phyloP scores from a whole-genome alignment of 2,113 vertebrate genomes.

The Epinephelus fuscoguttatus region DNA sequence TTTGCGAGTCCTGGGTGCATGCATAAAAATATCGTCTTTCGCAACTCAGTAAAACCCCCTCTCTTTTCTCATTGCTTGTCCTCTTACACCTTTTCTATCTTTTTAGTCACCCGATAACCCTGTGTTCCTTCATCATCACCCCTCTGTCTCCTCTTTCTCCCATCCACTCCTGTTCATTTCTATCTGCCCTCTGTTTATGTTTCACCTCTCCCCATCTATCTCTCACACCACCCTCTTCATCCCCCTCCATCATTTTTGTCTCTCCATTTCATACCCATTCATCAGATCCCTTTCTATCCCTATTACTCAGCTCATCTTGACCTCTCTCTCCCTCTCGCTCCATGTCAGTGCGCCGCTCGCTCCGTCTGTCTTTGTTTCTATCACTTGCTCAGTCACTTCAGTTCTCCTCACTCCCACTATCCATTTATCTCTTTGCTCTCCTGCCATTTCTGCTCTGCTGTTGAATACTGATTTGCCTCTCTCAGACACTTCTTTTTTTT shows the following conservation, averaged over 20 bases:
- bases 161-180: constrained; percentile 25
- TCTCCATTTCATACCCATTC: constrained; percentile 30
- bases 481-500: constrained; percentile 18
- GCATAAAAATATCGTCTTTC: background rate
- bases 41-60: too few relatives aligned
- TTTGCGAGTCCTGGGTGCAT: background rate
- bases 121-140: background rate
- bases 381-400: constrained; percentile 16
- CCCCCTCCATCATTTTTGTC: constrained; percentile 24
- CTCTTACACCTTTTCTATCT: background rate
- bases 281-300: constrained; percentile 24
- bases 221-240: constrained; percentile 26
- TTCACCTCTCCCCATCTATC: constrained; percentile 25
- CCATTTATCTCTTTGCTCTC: constrained; percentile 22
- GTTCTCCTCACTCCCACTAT: constrained; percentile 24
- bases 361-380: constrained; percentile 26
- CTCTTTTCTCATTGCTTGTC: background rate
- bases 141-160: constrained; percentile 3
- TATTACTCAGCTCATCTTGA: constrained; percentile 19
- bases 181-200: constrained; percentile 19
- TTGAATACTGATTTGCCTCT: constrained; percentile 24
- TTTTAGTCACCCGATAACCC: background rate
- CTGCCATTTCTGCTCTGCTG: constrained; percentile 29
- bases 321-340: constrained; percentile 8
- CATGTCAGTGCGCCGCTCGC: background rate